A percentile compares a stretch with the other conserved stretches of the same genome.
Evolutionary conservation across 2,797 vertebrate species (phyloP).

Genomic region (Meda fulgida): DNA sequence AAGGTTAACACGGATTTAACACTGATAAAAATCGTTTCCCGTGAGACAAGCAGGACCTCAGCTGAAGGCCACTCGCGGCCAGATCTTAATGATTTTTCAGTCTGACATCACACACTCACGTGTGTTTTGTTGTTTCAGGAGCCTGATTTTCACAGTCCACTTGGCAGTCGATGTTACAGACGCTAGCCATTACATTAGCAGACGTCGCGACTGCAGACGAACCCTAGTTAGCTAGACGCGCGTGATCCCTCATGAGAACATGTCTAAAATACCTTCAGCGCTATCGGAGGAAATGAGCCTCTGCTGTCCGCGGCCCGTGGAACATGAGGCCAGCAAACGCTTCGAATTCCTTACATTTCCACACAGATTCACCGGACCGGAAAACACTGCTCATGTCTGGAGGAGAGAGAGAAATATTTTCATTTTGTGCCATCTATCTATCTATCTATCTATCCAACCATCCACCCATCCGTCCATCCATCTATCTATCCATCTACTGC

Average conservation of each 20-base stretch:
- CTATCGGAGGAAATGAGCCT: conserved; percentile 69
- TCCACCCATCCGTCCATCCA: fast-evolving
- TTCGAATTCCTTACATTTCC: conserved; percentile 48
- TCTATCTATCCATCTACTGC: fast-evolving
- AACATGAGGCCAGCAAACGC: conserved; percentile 24
- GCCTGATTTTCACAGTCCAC: neutral
- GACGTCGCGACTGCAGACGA: conserved; percentile 3
- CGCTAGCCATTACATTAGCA: conserved; percentile 5
- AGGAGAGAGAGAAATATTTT: neutral
- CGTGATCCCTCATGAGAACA: conserved; percentile 39
- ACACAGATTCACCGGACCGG: conserved; percentile 21
- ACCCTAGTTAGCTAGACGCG: neutral
- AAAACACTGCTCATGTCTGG: conserved; percentile 38
- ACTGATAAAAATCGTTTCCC: conserved; percentile 38
- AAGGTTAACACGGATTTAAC: conserved; percentile 41
- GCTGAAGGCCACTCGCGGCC: conserved; percentile 11
- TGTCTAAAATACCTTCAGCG: conserved; percentile 50
- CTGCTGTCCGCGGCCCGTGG: conserved; percentile 34
- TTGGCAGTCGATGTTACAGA: neutral
- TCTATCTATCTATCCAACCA: fast-evolving
- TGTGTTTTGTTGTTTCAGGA: neutral
- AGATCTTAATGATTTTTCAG: conserved; percentile 6
- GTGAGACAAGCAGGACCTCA: conserved; percentile 22
- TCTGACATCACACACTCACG: conserved; percentile 2
- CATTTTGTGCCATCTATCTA: neutral